A percentile compares a stretch with the other conserved stretches of the same genome.
Evolutionary conservation across 2,888 invertebrate species (phyloP).

Genomic region (Corbicula japonica): DNA sequence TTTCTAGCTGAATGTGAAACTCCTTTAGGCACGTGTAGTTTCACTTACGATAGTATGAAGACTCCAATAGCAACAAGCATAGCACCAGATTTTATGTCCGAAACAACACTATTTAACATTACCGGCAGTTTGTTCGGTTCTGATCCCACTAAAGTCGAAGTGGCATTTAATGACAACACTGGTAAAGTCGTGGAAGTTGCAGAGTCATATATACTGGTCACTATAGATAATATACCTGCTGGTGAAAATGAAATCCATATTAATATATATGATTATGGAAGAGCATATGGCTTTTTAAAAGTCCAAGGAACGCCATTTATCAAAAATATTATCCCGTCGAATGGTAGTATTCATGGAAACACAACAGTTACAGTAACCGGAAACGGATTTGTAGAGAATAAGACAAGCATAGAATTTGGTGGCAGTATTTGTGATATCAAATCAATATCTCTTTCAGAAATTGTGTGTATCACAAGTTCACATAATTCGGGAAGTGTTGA

Average conservation of each 20-base stretch:
- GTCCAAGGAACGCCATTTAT: constrained; percentile 49
- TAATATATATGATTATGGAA: constrained; percentile 57
- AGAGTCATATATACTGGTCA: constrained; percentile 68
- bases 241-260: constrained; percentile 68
- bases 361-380: constrained; percentile 61
- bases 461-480: constrained; percentile 68
- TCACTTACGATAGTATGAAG: constrained; percentile 55
- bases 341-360: constrained; percentile 66
- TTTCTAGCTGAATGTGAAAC: constrained; percentile 62
- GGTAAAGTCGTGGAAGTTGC: constrained; percentile 63
- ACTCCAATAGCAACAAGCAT: constrained; percentile 66
- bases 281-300: constrained; percentile 42
- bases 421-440: constrained; percentile 64
- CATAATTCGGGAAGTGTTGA: constrained; percentile 61
- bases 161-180: constrained; percentile 72
- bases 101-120: constrained; percentile 63
- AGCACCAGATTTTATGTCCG: constrained; percentile 55
- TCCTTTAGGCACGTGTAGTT: constrained; percentile 45
- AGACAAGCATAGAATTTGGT: constrained; percentile 69
- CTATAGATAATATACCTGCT: constrained; percentile 65
- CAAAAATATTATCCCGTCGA: constrained; percentile 44
- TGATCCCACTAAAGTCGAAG: constrained; percentile 47
- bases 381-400: constrained; percentile 69
- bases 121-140: constrained; percentile 65
- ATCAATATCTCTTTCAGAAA: constrained; percentile 55